A percentile compares a stretch with the other conserved stretches of the same genome.
These are phyloP conservation scores for Anastatus disparis DNA, from an alignment of 1,140 invertebrate genomes.

Conservation along the genomic window DNA sequence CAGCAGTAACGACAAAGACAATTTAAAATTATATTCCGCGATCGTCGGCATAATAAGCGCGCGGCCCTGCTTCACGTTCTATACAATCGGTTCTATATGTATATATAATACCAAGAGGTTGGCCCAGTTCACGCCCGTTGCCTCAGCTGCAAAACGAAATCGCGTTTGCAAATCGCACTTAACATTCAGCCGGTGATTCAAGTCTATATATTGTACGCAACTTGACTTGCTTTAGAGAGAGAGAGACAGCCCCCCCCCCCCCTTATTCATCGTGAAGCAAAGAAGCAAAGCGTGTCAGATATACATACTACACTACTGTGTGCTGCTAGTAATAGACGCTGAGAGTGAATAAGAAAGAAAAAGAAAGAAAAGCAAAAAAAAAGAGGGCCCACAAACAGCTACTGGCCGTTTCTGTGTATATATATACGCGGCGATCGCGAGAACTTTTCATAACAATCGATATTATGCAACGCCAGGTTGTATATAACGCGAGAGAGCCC, in stretches of 20 bases:
- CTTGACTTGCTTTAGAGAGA: no score
- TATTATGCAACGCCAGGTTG: slow-evolving; percentile 33
- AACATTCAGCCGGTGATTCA: slow-evolving; percentile 32
- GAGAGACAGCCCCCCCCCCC: no score
- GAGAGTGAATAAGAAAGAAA: no score
- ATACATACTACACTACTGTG: not conserved
- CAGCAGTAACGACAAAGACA: not conserved
- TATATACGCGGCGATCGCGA: slow-evolving; percentile 30
- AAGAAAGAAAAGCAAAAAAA: no score
- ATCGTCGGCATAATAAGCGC: not conserved
- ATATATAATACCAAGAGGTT: no score
- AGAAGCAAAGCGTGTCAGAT: no score
- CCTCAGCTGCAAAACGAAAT: slow-evolving; percentile 32
- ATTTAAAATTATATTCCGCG: no score
- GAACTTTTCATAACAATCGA: slow-evolving; percentile 43
- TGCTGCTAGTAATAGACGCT: no score
- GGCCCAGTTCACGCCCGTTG: slow-evolving; percentile 35
- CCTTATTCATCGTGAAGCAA: no score
- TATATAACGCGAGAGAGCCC: not conserved
- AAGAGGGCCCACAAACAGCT: no score
- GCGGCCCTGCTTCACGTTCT: not conserved
- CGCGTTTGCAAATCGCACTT: slow-evolving; percentile 38
- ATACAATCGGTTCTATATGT: no score
- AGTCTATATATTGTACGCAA: slow-evolving; percentile 29
- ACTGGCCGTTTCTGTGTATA: not conserved